Evolutionary conservation across 1,140 invertebrate species (phyloP).

Genomic region (Drosophila nigromelanica): DNA sequence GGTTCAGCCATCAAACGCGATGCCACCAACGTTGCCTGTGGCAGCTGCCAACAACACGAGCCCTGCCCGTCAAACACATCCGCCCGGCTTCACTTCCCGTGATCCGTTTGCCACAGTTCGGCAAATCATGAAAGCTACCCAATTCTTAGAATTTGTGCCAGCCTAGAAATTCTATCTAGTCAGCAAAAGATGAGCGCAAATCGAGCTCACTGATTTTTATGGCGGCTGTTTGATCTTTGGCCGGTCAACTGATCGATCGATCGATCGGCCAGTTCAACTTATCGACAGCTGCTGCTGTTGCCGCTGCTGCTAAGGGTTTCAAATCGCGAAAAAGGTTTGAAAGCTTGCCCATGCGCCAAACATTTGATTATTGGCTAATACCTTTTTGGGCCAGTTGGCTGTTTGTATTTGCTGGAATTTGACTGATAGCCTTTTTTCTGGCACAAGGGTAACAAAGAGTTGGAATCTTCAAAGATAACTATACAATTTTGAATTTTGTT

Average conservation of each 20-base stretch:
- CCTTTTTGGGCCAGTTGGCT: conserved; percentile 51
- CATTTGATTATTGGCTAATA: conserved; percentile 54
- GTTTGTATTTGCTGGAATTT: conserved; percentile 21
- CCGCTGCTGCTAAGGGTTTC: conserved; percentile 51
- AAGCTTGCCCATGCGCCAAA: conserved; percentile 76
- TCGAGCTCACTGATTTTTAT: conserved; percentile 66
- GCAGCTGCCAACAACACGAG: conserved; percentile 56
- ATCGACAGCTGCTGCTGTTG: conserved; percentile 63
- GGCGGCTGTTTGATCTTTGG: conserved; percentile 74
- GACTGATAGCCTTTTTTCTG: neutral
- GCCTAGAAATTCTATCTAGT: conserved; percentile 81
- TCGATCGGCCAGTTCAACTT: conserved; percentile 21
- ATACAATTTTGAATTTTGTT: no score
- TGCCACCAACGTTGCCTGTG: conserved; percentile 68
- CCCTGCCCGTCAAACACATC: conserved; percentile 47
- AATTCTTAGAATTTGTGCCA: conserved; percentile 71
- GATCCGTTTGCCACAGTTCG: conserved; percentile 42
- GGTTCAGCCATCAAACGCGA: conserved; percentile 23
- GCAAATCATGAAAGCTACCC: conserved; percentile 72
- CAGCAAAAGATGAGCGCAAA: conserved; percentile 45
- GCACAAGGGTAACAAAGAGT: neutral
- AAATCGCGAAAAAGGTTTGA: conserved; percentile 80
- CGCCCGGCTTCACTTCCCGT: conserved; percentile 61
- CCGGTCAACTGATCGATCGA: conserved; percentile 60
- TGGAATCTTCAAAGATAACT: neutral